phyloP scores from a whole-genome alignment of 2,797 vertebrate genomes.

The Eurystomus glaucurus region DNA sequence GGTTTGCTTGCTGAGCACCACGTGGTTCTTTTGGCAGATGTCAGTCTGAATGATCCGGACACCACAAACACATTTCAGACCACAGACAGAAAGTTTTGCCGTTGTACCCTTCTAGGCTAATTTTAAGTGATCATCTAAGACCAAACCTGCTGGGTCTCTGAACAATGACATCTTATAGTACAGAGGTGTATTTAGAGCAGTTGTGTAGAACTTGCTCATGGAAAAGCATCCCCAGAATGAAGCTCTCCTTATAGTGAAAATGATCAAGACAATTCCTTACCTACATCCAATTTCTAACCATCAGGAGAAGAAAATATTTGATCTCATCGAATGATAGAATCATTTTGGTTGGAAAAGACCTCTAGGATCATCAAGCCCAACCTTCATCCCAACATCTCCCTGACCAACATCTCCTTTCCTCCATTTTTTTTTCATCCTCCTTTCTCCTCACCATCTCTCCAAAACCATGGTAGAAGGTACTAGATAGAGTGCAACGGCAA shows the following conservation, averaged over 20 bases:
- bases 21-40: neutral
- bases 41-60: neutral
- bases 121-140: neutral
- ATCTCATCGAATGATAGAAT: no score
- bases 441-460: neutral
- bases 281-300: neutral
- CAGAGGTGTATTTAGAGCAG: neutral
- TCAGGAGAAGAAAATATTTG: neutral
- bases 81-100: neutral
- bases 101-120: neutral
- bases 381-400: no score
- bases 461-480: neutral
- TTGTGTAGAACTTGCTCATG: neutral
- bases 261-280: neutral
- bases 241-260: neutral
- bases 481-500: rapidly evolving
- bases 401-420: neutral
- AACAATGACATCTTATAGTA: neutral
- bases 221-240: neutral
- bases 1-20: neutral
- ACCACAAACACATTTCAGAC: neutral
- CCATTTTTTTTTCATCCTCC: neutral
- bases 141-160: neutral
- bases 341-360: no score
- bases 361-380: no score